These are phyloP conservation scores for Tiliqua scincoides DNA, from an alignment of 2,113 vertebrate genomes.

Conservation along the genomic window DNA sequence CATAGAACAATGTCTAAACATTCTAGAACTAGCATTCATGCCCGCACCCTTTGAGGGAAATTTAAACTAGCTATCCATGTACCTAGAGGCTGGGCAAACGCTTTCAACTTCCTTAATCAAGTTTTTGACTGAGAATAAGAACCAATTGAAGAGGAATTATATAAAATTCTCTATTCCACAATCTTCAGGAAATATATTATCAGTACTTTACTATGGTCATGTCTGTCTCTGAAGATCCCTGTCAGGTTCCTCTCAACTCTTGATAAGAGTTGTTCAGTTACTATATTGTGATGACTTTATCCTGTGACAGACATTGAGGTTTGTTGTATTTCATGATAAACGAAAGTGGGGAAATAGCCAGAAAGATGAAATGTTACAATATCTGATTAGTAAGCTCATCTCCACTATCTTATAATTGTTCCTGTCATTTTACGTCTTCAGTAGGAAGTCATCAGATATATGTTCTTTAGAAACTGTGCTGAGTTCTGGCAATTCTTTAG, in stretches of 20 bases:
- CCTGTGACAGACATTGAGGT: too few relatives aligned
- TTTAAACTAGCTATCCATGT: neutral
- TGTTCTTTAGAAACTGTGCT: neutral
- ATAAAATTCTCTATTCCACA: neutral
- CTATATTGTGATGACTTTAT: neutral
- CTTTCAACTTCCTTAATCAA: neutral
- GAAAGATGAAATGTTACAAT: neutral
- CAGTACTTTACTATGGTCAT: neutral
- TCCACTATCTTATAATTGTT: neutral
- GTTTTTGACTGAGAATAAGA: neutral
- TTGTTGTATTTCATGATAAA: neutral
- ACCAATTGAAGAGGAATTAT: neutral
- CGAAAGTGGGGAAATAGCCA: accelerated
- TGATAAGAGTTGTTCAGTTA: neutral
- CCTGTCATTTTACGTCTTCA: neutral
- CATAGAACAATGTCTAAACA: neutral
- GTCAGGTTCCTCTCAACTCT: neutral
- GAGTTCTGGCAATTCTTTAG: neutral
- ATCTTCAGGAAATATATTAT: neutral
- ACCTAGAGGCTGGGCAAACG: neutral
- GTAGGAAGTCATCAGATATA: neutral
- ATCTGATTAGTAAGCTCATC: neutral
- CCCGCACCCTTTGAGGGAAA: neutral
- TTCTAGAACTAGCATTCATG: neutral
- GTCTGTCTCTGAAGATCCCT: neutral